phyloP scores from a whole-genome alignment of 2,113 vertebrate species.

The Pomatostomus ruficeps region DNA sequence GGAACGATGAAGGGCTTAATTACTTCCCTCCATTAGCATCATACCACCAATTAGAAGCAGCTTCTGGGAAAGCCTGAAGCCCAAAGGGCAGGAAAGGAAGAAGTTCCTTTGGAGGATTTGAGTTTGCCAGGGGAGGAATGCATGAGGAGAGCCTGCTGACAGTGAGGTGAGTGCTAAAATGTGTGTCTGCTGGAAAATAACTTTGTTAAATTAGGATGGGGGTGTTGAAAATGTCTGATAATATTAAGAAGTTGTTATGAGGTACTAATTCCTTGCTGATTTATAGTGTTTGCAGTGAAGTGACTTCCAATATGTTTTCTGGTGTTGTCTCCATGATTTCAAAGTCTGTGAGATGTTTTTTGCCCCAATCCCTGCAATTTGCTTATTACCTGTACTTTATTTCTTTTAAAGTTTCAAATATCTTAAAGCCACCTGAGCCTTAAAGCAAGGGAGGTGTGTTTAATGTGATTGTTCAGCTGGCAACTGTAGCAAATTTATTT shows the following conservation, averaged over 20 bases:
- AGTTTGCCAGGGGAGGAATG: background rate
- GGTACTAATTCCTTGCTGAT: background rate
- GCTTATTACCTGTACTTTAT: background rate
- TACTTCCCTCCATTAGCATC: background rate
- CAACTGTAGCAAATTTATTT: background rate
- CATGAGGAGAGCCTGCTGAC: background rate
- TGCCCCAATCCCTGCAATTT: background rate
- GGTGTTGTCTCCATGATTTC: background rate
- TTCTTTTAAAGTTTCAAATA: background rate
- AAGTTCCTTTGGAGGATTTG: background rate
- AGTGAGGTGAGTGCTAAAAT: background rate
- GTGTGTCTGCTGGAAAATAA: background rate
- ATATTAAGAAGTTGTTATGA: background rate
- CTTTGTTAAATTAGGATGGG: background rate
- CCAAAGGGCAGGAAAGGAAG: background rate
- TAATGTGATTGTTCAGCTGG: background rate
- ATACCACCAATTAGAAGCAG: background rate
- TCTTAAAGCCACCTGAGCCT: background rate
- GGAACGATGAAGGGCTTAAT: conserved; percentile 6
- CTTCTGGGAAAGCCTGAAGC: background rate
- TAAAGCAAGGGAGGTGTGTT: background rate
- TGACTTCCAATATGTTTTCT: background rate
- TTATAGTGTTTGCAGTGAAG: background rate
- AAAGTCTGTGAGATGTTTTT: background rate
- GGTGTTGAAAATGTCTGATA: background rate